Evolutionary conservation across 2,888 invertebrate species (phyloP).

Genomic region (Pyralis farinalis): DNA sequence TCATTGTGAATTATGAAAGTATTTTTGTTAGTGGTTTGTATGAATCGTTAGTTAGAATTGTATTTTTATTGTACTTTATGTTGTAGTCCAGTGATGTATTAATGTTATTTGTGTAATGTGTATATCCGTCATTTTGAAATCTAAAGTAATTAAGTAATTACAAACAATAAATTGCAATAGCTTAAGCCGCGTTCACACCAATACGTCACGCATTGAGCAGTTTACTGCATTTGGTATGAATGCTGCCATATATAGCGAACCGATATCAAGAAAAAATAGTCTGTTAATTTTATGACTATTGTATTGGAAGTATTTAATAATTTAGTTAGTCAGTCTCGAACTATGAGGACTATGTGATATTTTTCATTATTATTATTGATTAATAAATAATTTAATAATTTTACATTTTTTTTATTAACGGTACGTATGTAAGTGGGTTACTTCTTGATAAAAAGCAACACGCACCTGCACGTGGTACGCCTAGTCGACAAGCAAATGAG

Average conservation of each 20-base stretch:
- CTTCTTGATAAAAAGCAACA: too few relatives aligned
- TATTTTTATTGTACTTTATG: constrained; percentile 8
- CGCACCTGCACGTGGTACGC: too few relatives aligned
- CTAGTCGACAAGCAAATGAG: too few relatives aligned
- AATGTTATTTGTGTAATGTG: constrained; percentile 6
- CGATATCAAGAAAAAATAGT: background rate
- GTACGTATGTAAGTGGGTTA: too few relatives aligned
- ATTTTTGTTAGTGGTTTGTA: background rate
- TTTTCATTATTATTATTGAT: constrained; percentile 52
- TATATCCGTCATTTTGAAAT: background rate
- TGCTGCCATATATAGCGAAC: too few relatives aligned
- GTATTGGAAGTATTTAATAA: constrained; percentile 31
- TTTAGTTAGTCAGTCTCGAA: constrained; percentile 46
- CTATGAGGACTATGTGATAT: constrained; percentile 69
- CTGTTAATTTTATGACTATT: constrained; percentile 2
- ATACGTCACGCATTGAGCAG: too few relatives aligned
- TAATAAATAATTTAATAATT: constrained; percentile 50
- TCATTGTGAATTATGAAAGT: too few relatives aligned
- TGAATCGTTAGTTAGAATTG: constrained; percentile 4
- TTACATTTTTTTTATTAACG: background rate
- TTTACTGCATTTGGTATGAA: too few relatives aligned
- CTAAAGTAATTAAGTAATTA: background rate
- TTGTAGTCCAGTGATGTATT: constrained; percentile 12
- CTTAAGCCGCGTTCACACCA: too few relatives aligned
- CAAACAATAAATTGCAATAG: background rate